Conservation (phyloP, 2,888 invertebrate species). For the Lypha dubia region DNA sequence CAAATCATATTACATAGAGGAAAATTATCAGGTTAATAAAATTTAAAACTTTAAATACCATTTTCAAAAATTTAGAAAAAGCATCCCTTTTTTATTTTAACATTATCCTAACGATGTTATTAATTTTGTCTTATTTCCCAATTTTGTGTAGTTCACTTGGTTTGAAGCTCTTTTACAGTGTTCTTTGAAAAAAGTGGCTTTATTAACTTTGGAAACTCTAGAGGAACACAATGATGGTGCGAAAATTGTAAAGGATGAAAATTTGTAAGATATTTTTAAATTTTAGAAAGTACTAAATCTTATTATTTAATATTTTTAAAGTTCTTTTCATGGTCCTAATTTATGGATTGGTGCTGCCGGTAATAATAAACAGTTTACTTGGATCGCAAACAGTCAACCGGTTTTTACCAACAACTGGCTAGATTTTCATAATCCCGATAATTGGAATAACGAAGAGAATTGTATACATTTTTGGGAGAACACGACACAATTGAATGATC, state of each 20-base stretch:
- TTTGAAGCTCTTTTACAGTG: slow-evolving; percentile 52
- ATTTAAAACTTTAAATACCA: not conserved
- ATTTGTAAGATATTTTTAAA: slow-evolving; percentile 6
- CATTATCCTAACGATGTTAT: too few species aligned
- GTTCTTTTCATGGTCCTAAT: not conserved
- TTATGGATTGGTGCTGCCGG: slow-evolving; percentile 58
- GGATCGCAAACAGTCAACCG: slow-evolving; percentile 23
- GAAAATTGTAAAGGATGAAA: slow-evolving; percentile 24
- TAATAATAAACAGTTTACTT: slow-evolving; percentile 23
- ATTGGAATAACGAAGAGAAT: slow-evolving; percentile 34
- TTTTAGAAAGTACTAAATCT: too few species aligned
- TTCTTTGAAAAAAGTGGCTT: slow-evolving; percentile 25
- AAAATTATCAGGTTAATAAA: slow-evolving; percentile 31
- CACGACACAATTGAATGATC: slow-evolving; percentile 46
- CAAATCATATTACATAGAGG: slow-evolving; percentile 51
- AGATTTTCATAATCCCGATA: slow-evolving; percentile 33
- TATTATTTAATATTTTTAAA: not conserved
- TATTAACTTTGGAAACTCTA: slow-evolving; percentile 42
- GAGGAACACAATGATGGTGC: slow-evolving; percentile 25
- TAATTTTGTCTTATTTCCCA: not conserved
- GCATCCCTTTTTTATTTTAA: too few species aligned
- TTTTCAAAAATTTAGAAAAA: too few species aligned
- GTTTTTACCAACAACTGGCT: slow-evolving; percentile 31
- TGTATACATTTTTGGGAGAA: slow-evolving; percentile 52
- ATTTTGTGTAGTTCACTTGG: slow-evolving; percentile 58